Percentiles rank a stretch among this genome's conserved stretches.
Conservation (phyloP, 2,113 vertebrate genomes). For the Emydocephalus ijimae region DNA sequence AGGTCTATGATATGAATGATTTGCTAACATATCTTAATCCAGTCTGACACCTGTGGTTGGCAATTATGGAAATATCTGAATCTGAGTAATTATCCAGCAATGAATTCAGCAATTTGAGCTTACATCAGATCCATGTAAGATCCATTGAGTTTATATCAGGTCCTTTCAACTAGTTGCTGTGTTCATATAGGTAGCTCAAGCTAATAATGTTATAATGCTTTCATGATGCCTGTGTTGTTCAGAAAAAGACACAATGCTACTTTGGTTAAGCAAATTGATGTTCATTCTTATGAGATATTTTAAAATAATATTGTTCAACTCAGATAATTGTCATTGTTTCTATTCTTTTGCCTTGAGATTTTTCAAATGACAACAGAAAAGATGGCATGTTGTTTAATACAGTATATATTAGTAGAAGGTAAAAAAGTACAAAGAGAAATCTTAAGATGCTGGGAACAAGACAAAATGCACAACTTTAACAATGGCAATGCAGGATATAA, state of each 20-base stretch:
- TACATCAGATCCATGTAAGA: background rate
- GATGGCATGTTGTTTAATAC: background rate
- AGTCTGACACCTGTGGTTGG: background rate
- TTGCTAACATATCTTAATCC: background rate
- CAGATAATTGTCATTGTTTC: background rate
- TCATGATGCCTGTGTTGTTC: background rate
- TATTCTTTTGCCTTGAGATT: background rate
- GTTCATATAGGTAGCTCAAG: background rate
- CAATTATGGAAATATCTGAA: background rate
- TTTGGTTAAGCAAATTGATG: background rate
- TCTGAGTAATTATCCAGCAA: background rate
- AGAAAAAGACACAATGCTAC: background rate
- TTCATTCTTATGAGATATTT: background rate
- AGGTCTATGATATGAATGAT: background rate
- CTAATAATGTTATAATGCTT: background rate
- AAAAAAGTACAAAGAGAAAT: background rate
- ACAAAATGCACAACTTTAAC: background rate
- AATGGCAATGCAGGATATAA: background rate
- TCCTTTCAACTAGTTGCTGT: background rate
- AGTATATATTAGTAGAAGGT: background rate
- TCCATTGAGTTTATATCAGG: background rate
- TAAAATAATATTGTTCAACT: background rate
- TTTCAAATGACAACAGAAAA: background rate
- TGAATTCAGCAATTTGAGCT: background rate
- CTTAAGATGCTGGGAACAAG: background rate